Conservation (phyloP, 2,113 vertebrate species). For the Bombycilla garrulus region DNA sequence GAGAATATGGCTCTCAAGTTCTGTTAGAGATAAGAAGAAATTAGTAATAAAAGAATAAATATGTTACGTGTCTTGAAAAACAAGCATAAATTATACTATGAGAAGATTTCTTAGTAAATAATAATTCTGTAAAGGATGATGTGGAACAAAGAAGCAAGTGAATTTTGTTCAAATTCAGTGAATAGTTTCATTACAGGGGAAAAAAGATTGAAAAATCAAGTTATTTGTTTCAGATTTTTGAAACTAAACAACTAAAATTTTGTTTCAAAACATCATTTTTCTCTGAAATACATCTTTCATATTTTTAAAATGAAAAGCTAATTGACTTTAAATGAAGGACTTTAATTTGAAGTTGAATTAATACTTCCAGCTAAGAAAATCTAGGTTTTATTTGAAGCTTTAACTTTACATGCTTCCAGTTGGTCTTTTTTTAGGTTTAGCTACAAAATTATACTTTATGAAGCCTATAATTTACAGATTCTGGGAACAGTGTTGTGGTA, state of each 20-base stretch:
- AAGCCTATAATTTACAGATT: background rate
- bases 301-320: background rate
- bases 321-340: background rate
- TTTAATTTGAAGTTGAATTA: background rate
- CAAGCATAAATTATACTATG: background rate
- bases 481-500: background rate
- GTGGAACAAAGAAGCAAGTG: background rate
- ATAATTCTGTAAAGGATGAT: background rate
- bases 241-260: background rate
- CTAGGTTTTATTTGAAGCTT: background rate
- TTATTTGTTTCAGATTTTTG: background rate
- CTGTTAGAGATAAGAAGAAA: background rate
- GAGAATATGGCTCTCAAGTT: background rate
- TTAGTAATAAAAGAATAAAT: background rate
- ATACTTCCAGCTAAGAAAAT: background rate
- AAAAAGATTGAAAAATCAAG: background rate
- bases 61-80: background rate
- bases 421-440: background rate
- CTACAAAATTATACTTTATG: background rate
- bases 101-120: background rate
- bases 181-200: background rate
- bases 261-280: background rate
- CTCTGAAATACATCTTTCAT: background rate
- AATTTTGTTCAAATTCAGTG: background rate
- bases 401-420: background rate